phyloP scores from a whole-genome alignment of 2,797 vertebrate genomes.

The Silurus aristotelis region DNA sequence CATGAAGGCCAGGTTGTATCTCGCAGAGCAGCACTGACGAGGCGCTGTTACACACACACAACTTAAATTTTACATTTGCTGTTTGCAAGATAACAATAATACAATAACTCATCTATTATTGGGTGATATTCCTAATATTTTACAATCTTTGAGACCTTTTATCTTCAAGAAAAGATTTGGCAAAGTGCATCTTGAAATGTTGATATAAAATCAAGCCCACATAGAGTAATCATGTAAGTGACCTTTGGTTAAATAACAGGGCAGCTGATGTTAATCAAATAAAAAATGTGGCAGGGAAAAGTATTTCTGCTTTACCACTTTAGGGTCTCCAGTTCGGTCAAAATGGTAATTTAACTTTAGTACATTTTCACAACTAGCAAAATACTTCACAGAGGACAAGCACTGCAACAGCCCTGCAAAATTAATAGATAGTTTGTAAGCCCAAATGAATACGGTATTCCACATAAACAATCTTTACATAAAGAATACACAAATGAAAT shows the following conservation, averaged over 20 bases:
- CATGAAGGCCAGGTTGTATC: slow-evolving; percentile 77
- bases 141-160: not conserved
- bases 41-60: slow-evolving; percentile 60
- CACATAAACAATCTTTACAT: not conserved
- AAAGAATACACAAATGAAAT: not conserved
- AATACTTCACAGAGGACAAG: not conserved
- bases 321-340: too few species aligned
- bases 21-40: slow-evolving; percentile 77
- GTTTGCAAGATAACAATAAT: not conserved
- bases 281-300: too few species aligned
- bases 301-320: too few species aligned
- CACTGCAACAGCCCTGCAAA: not conserved
- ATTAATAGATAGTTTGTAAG: not conserved
- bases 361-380: too few species aligned
- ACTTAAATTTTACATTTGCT: slow-evolving; percentile 14
- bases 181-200: not conserved
- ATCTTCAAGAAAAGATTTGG: not conserved
- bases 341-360: too few species aligned
- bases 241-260: too few species aligned
- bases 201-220: too few species aligned
- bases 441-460: not conserved
- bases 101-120: not conserved
- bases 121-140: not conserved
- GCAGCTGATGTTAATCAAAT: too few species aligned
- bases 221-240: too few species aligned